Evolutionary conservation across 2,888 invertebrate genomes (phyloP).

Genomic region (Acronicta alni): DNA sequence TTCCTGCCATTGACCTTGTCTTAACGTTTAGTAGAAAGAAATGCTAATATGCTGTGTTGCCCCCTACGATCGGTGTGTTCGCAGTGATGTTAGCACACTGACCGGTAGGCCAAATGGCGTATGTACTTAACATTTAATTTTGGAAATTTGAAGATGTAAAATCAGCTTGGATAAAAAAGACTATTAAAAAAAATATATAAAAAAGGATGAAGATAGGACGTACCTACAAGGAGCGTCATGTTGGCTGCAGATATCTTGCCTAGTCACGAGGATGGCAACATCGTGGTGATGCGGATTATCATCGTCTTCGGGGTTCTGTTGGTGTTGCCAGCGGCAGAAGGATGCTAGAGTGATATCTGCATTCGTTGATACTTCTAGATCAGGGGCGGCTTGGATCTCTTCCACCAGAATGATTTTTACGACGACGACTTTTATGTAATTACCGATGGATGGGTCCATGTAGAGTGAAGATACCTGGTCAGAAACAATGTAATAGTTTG

Average conservation of each 20-base stretch:
- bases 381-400: slow-evolving; percentile 89
- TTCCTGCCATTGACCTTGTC: slow-evolving; percentile 87
- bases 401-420: slow-evolving; percentile 95
- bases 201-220: slow-evolving; percentile 53
- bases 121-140: too few relatives aligned
- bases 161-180: too few relatives aligned
- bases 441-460: slow-evolving; percentile 96
- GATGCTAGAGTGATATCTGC: slow-evolving; percentile 95
- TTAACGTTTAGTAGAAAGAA: slow-evolving; percentile 70
- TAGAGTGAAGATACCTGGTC: slow-evolving; percentile 92
- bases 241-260: slow-evolving; percentile 92
- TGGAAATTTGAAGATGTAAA: too few relatives aligned
- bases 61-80: slow-evolving; percentile 51
- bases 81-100: slow-evolving; percentile 5
- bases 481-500: neutral
- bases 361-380: slow-evolving; percentile 93
- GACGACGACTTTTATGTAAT: slow-evolving; percentile 96
- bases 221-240: slow-evolving; percentile 88
- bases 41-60: slow-evolving; percentile 66
- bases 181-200: too few relatives aligned
- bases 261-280: slow-evolving; percentile 95
- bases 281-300: slow-evolving; percentile 96
- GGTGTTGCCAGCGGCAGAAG: slow-evolving; percentile 96
- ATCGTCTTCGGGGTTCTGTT: slow-evolving; percentile 93
- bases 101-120: slow-evolving; percentile 27